Conservation (phyloP, 2,888 invertebrate species). For the Coecobrya sp. region DNA sequence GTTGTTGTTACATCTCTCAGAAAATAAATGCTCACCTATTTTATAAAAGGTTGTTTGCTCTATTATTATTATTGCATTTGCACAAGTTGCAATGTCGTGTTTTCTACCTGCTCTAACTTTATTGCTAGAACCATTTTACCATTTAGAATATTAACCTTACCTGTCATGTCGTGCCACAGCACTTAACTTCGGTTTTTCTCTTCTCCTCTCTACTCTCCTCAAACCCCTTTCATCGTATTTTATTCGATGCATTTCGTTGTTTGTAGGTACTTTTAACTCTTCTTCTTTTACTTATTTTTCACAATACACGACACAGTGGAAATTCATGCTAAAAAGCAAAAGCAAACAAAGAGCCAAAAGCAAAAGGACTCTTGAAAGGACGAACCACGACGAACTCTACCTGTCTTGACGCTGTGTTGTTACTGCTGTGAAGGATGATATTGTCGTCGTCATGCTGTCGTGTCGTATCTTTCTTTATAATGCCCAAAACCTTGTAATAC, state of each 20-base stretch:
- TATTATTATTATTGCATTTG: slow-evolving; percentile 15
- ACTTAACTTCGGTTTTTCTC: slow-evolving; percentile 45
- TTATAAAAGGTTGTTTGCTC: neutral
- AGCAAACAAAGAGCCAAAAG: slow-evolving; percentile 20
- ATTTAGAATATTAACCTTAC: slow-evolving; percentile 65
- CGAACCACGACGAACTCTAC: neutral
- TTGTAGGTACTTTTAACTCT: neutral
- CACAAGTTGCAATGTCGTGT: slow-evolving; percentile 14
- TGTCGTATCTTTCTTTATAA: neutral
- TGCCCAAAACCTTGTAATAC: slow-evolving; percentile 3
- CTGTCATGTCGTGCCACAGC: slow-evolving; percentile 67
- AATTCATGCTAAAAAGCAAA: neutral
- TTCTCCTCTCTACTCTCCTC: neutral
- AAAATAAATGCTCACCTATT: neutral
- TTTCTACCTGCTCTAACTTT: slow-evolving; percentile 9
- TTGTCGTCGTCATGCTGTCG: neutral
- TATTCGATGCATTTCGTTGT: neutral
- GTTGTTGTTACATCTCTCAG: neutral
- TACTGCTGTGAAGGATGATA: neutral
- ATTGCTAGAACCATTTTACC: slow-evolving; percentile 13
- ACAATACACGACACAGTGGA: neutral
- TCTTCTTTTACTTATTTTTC: slow-evolving; percentile 13
- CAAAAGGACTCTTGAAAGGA: slow-evolving; percentile 9
- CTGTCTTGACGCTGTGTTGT: neutral
- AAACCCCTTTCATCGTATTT: neutral